Percentiles rank a stretch among this genome's conserved stretches.
phyloP scores from a whole-genome alignment of 1,140 invertebrate species.

The Calycopis cecrops region DNA sequence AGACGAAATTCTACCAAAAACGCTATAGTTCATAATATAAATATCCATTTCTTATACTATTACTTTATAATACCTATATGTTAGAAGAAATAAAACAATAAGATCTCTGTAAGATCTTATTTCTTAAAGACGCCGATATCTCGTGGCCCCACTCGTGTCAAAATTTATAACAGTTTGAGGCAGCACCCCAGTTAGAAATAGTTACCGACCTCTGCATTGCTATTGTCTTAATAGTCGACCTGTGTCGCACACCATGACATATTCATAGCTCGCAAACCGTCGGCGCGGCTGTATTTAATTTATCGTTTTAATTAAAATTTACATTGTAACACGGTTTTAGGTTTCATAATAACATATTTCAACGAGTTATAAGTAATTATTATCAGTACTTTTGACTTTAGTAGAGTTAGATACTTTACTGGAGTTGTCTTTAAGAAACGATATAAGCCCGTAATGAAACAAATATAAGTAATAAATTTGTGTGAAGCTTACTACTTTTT shows the following conservation, averaged over 20 bases:
- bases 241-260: slow-evolving; percentile 44
- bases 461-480: too few relatives aligned
- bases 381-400: neutral
- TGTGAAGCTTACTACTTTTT: too few relatives aligned
- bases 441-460: too few relatives aligned
- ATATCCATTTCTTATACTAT: too few relatives aligned
- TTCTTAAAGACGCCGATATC: slow-evolving; percentile 13
- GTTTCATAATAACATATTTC: slow-evolving; percentile 39
- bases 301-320: slow-evolving; percentile 64
- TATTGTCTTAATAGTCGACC: slow-evolving; percentile 39
- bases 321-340: slow-evolving; percentile 34
- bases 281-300: slow-evolving; percentile 41
- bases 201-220: slow-evolving; percentile 46
- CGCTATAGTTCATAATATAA: too few relatives aligned
- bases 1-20: too few relatives aligned
- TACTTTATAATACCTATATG: neutral
- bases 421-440: too few relatives aligned
- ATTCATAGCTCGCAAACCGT: slow-evolving; percentile 53
- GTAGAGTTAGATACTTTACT: too few relatives aligned
- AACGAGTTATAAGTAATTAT: slow-evolving; percentile 6
- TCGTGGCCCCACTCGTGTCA: slow-evolving; percentile 40
- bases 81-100: neutral
- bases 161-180: slow-evolving; percentile 52
- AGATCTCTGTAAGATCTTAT: neutral
- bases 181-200: slow-evolving; percentile 36